Evolutionary conservation across 2,888 invertebrate genomes (phyloP).

Genomic region (Mesoligia furuncula): DNA sequence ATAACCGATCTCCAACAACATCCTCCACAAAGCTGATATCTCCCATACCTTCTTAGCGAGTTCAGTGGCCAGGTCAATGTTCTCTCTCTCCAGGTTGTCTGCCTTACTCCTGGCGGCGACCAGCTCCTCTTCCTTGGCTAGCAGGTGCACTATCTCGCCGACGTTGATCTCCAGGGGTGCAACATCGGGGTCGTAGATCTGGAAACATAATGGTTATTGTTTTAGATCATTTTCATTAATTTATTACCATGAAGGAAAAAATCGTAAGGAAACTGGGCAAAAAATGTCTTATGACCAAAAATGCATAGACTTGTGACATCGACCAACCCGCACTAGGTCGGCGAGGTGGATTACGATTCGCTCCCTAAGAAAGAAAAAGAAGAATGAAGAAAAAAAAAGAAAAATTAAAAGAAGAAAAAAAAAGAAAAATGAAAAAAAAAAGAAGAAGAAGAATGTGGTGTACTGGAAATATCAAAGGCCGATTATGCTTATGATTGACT

Average conservation of each 20-base stretch:
- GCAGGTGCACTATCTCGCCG: slow-evolving; percentile 96
- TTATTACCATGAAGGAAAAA: too few species aligned
- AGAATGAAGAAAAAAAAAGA: too few species aligned
- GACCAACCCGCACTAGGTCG: too few species aligned
- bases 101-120: slow-evolving; percentile 96
- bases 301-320: too few species aligned
- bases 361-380: too few species aligned
- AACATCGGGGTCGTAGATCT: slow-evolving; percentile 95
- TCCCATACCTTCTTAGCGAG: slow-evolving; percentile 93
- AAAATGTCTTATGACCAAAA: neutral
- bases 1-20: slow-evolving; percentile 38
- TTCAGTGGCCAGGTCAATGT: slow-evolving; percentile 95
- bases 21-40: slow-evolving; percentile 5
- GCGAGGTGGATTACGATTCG: too few species aligned
- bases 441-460: neutral
- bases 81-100: slow-evolving; percentile 96
- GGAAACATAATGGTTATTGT: slow-evolving; percentile 1
- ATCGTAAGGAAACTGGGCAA: neutral
- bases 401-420: too few species aligned
- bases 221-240: neutral
- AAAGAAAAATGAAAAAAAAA: too few species aligned
- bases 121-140: slow-evolving; percentile 98
- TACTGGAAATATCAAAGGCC: too few species aligned
- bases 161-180: slow-evolving; percentile 97
- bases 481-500: neutral